Conservation (phyloP, 2,113 vertebrate genomes). For the Urocolius indicus region DNA sequence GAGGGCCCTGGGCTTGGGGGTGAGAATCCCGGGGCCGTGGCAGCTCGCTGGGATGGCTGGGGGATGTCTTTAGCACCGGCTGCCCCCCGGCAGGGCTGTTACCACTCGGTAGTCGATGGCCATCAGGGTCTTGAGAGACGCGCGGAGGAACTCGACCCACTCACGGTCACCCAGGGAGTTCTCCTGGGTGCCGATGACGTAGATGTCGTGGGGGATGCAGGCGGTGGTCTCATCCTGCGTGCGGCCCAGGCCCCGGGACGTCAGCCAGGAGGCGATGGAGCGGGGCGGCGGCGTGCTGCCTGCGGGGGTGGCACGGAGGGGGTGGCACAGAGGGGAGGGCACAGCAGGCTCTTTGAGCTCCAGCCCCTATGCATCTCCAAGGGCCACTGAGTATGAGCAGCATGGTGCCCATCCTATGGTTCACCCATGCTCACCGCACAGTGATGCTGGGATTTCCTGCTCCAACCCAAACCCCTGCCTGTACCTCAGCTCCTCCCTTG, state of each 20-base stretch:
- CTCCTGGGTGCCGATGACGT: conserved; percentile 88
- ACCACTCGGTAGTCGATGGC: conserved; percentile 86
- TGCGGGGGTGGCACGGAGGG: neutral
- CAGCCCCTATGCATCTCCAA: accelerated
- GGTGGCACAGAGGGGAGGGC: neutral
- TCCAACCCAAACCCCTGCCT: accelerated
- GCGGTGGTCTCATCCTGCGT: conserved; percentile 80
- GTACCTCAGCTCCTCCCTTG: neutral
- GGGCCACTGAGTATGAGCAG: accelerated
- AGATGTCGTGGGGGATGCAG: conserved; percentile 85
- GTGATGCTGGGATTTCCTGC: neutral
- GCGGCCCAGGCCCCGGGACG: conserved; percentile 82
- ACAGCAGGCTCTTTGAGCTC: accelerated
- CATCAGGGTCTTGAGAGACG: conserved; percentile 79
- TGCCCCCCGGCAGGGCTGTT: neutral
- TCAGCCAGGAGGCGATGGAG: conserved; percentile 85
- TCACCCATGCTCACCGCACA: accelerated
- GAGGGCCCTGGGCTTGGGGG: neutral
- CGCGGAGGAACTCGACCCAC: conserved; percentile 85
- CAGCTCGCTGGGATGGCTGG: neutral
- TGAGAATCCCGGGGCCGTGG: accelerated
- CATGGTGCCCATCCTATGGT: accelerated
- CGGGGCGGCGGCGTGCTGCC: conserved; percentile 83
- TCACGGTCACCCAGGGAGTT: conserved; percentile 89
- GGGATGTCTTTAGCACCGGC: neutral